Evolutionary conservation across 30 jellyfish, hydroid and myxozoan species (phyloP), one percentile per base, ranked within the genome.

Genomic region (Aurelia coerulea): DNA sequence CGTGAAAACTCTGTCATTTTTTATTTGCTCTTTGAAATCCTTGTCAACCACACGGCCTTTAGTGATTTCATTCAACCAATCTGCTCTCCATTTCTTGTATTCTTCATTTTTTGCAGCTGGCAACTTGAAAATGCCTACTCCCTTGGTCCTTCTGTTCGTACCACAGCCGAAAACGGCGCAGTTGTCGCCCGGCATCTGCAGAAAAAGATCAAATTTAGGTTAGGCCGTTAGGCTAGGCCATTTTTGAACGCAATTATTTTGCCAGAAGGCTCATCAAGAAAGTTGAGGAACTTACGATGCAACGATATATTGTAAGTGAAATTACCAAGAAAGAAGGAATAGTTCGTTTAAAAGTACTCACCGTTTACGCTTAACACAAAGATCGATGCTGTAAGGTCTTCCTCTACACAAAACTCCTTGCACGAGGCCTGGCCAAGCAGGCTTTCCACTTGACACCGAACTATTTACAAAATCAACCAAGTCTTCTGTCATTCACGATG

Each of bases 81-180:
- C 65, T 50, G 60, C 84, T 16, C 95, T 19, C 95, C 83, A 73
- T 41, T 63, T 54, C 34, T 74, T 52, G 58, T 58, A 59, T 1
- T 80, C 82, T 63, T 37, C 81, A 74, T 60, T 49, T 67, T 74
- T 85, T 72, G 88, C 65, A 16, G 68, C 78, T 59, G 95, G 95
- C 73, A 85, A 50, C 74, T 85, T 85, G 46, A 74, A 85, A 31
- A 85, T 85, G 8, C 89, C 95, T 4, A 85, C 72, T 49, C 95
- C 95, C 63, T 85, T 73, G 17, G 89, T 85, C 19, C 84, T 56
- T 53, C 95, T 74, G 51, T 58, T 23, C 19, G 83, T 73, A 8
- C 95, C 95, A 54, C 95, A 85, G 63, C 95, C 95, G 49, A 85
- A 51, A 68, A 85, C 89, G 5, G 87, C 76, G 31, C 95, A 85